Conservation (phyloP, 2,797 vertebrate genomes). For the Nasua narica region DNA sequence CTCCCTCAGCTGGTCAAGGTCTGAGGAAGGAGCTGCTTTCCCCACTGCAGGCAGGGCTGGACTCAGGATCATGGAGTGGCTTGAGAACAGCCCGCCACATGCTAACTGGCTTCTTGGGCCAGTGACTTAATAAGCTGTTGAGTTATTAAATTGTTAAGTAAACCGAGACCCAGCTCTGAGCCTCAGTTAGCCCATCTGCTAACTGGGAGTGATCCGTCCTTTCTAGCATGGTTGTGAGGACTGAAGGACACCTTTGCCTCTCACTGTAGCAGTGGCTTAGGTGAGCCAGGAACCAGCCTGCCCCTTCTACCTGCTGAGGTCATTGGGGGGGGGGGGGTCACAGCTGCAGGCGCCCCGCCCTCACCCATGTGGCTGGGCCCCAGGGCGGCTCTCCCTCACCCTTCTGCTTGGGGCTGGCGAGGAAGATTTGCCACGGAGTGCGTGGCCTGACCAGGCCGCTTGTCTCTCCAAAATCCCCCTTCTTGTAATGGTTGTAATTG, state of each 20-base stretch:
- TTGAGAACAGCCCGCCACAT: not conserved
- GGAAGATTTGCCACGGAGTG: not conserved
- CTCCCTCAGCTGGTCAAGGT: not conserved
- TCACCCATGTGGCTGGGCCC: not conserved
- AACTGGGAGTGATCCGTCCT: not conserved
- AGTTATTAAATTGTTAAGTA: not conserved
- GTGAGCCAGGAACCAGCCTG: not conserved
- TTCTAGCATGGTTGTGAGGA: not conserved
- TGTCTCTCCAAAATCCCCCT: not conserved
- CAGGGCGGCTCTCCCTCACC: not conserved
- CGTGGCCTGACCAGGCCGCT: not conserved
- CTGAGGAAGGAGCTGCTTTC: not conserved
- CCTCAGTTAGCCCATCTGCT: not conserved
- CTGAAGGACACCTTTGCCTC: not conserved
- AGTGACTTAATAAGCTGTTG: too few relatives aligned
- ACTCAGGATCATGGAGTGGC: not conserved
- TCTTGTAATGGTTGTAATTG: not conserved
- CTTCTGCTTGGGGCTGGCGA: not conserved
- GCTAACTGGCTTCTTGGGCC: not conserved
- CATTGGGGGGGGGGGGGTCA: not conserved
- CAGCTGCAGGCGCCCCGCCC: not conserved
- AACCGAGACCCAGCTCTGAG: not conserved
- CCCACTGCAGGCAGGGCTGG: not conserved
- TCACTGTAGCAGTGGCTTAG: not conserved
- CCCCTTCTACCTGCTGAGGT: not conserved